Evolutionary conservation across 1,140 invertebrate genomes (phyloP).

Genomic region (Euura saliciscinereae): DNA sequence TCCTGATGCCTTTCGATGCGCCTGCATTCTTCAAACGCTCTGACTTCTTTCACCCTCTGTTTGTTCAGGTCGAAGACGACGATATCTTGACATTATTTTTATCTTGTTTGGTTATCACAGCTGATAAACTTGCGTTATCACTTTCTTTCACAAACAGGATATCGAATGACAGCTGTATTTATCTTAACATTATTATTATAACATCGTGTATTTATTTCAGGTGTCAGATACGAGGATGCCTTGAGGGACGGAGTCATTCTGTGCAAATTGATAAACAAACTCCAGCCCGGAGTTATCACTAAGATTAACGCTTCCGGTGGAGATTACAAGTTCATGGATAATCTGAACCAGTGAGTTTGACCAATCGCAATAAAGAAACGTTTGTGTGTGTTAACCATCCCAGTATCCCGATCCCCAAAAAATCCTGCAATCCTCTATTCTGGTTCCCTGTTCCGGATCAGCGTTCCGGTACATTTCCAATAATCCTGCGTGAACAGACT

Average conservation of each 20-base stretch:
- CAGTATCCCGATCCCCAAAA: too few species aligned
- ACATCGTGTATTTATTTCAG: slow-evolving; percentile 32
- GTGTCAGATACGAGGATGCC: slow-evolving; percentile 75
- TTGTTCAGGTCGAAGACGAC: too few species aligned
- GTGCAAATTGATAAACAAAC: slow-evolving; percentile 85
- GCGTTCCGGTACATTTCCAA: neutral
- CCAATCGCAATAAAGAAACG: neutral
- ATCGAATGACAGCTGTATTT: too few species aligned
- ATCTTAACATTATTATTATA: too few species aligned
- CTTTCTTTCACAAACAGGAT: too few species aligned
- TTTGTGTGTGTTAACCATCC: neutral
- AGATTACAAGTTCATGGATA: slow-evolving; percentile 95
- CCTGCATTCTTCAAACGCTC: slow-evolving; percentile 42
- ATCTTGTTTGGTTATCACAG: neutral
- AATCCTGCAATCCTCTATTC: neutral
- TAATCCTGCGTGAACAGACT: neutral
- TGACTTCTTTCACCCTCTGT: too few species aligned
- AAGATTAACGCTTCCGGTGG: slow-evolving; percentile 87
- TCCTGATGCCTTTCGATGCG: slow-evolving; percentile 43
- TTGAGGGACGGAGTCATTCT: slow-evolving; percentile 83
- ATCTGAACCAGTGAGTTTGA: slow-evolving; percentile 80
- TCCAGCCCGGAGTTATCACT: slow-evolving; percentile 82
- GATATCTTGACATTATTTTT: neutral
- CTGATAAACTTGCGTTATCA: too few species aligned
- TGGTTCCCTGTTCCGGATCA: neutral